Evolutionary conservation across 2,797 vertebrate genomes (phyloP), one percentile per base, ranked within the genome.

Genomic region (Halcyon chelicuti): DNA sequence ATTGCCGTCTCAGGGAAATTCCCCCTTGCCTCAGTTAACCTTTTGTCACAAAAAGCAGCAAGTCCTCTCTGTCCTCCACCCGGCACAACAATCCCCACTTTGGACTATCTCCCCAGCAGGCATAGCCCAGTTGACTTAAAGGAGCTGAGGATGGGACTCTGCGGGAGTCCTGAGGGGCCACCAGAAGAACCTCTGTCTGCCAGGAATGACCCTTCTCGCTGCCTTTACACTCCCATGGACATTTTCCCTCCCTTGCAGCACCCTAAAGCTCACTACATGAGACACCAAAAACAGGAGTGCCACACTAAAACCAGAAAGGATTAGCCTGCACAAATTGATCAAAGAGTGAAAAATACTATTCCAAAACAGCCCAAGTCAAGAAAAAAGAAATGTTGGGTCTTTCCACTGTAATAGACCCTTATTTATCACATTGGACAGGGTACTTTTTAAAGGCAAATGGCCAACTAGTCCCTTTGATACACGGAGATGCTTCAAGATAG

Each of bases 401-500:
- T 70, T 73, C 86, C 46, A 47, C 28, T 66, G 88, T 84, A 95
- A 94, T 39, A 90, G 86, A 81, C 40, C 70, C 80, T 49, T 65
- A 65, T 88, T 96, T 88, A 94, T 95, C 93, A 76, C 82, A 0
- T 22, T 23, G 83, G 73, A 72, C 78, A 89, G 28, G 78, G 85
- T 54, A 72, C 73, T 91, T 94, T 87, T 93, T 42, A 74, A 77
- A 89, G 94, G 91, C 94, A 93, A 94, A 96, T 80, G 72, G 91
- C 85, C 94, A 92, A 5, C 81, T 25, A 75, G 85, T 86, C 52
- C 70, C 83, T 93, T 97, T 94, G 94, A 95, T 90, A 92, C 92
- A 94, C 22, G 80, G 90, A 96, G 93, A 96, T 97, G 74, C 83
- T 92, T 96, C 94, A 87, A 94, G 93, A 97, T 94, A 95, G 76